Evolutionary conservation across 1,140 invertebrate species (phyloP), one percentile per base, ranked within the genome.

Genomic region (Drosophila lowei): DNA sequence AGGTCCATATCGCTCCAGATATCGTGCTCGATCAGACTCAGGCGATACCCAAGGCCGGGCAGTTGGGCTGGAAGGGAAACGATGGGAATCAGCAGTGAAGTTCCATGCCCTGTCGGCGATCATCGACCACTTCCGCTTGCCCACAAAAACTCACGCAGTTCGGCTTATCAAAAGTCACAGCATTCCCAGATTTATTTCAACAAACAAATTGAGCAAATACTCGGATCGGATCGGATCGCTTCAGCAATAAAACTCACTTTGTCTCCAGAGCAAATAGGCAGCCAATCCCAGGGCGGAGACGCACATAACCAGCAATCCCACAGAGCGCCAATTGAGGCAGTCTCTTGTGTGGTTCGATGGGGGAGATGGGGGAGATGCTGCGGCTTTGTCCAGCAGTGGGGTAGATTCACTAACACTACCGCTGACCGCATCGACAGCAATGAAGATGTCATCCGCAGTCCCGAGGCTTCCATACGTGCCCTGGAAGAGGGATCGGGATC

Each of bases 21-120:
- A 47, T 90, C 83, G 53, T 85, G 89, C 56, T 71, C 68, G 7
- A 89, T 62, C 2, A 91, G 58, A 42, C 73, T 84, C 43, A 91
- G 58, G 2, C 62, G 73, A 48, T 85, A 89, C 18, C 78, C 64
- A 48, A 67, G 43, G 44, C 68, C 47, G 15, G 72, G 63, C 41
- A 62, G 2, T 38, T 72, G 63, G 56, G 74, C 60, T 77, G 34
- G 7, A 89, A 59, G 25, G 11, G 42, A 61, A 30, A 7, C 25
- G 52, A 58, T 58, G 3, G 48, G 30, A 72, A 5, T 73, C 60
- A 73, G 60, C 34, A 28, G 30, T 49, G 48, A 48, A 42, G 11
- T 42, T n/a, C 25, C 66, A 30, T 1, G 34, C 9, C 42, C 30
- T 23, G 42, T 42, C 56, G 42, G 9, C 23, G 23, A 25, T 25